A percentile compares a stretch with the other conserved stretches of the same genome.
These are phyloP conservation scores for Zaprionus lineosus DNA, from an alignment of 2,888 invertebrate species.

Conservation along the genomic window DNA sequence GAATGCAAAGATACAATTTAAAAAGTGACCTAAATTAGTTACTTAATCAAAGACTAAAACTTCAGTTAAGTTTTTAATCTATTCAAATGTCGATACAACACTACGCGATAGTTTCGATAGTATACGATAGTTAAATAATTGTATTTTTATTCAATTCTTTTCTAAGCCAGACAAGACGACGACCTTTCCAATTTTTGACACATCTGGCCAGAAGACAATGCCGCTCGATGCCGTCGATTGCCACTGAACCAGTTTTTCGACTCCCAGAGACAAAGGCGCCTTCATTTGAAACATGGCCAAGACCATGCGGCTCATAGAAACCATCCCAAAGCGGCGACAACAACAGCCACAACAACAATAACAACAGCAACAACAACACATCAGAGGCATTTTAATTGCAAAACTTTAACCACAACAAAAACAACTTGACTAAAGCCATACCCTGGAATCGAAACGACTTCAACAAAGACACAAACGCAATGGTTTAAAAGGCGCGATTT, in stretches of 20 bases:
- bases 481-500: no score
- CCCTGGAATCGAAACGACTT: no score
- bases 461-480: constrained; percentile 10
- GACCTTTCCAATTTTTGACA: constrained; percentile 35
- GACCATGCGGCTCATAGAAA: constrained; percentile 46
- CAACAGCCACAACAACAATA: constrained; percentile 13
- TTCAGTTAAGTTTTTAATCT: no score
- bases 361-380: constrained; percentile 30
- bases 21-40: no score
- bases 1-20: no score
- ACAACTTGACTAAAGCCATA: no score
- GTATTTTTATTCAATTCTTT: constrained; percentile 9
- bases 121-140: no score
- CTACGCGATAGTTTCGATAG: no score
- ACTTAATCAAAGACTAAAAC: no score
- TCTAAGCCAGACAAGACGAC: constrained; percentile 10
- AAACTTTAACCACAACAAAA: constrained; percentile 57
- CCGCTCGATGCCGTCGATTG: constrained; percentile 14
- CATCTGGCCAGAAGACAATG: constrained; percentile 13
- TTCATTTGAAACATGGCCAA: constrained; percentile 21
- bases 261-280: not conserved
- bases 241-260: constrained; percentile 24
- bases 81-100: no score
- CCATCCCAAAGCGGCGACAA: constrained; percentile 6
- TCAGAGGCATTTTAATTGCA: constrained; percentile 69